Evolutionary conservation across 2,888 invertebrate species (phyloP).

Genomic region (Acrobasis suavella): DNA sequence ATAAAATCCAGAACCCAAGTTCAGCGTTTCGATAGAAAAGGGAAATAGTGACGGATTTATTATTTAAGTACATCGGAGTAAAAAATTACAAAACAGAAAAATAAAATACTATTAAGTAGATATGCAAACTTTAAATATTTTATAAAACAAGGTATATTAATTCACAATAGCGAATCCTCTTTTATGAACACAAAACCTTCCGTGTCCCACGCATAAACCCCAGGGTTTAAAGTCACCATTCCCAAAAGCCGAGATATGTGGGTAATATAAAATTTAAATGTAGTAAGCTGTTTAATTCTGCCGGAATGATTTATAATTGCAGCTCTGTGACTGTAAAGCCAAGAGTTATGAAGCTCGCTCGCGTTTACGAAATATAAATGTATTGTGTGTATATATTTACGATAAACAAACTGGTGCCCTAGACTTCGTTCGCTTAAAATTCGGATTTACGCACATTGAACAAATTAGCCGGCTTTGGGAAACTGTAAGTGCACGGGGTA

Average conservation of each 20-base stretch:
- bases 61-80: too few relatives aligned
- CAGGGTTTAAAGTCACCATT: conserved; percentile 37
- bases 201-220: conserved; percentile 34
- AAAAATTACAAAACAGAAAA: too few relatives aligned
- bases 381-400: background rate
- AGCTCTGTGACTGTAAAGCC: conserved; percentile 32
- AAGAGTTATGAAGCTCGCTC: conserved; percentile 7
- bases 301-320: conserved; percentile 58
- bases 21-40: too few relatives aligned
- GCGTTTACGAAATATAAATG: background rate
- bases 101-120: too few relatives aligned
- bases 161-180: background rate
- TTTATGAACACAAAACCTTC: background rate
- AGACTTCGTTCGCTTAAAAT: too few relatives aligned
- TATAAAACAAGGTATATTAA: background rate
- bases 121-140: too few relatives aligned
- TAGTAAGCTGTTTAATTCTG: conserved; percentile 51
- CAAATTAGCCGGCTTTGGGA: too few relatives aligned
- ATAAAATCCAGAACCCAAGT: too few relatives aligned
- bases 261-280: conserved; percentile 58
- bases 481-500: too few relatives aligned
- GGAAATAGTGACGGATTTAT: too few relatives aligned
- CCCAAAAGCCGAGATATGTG: conserved; percentile 40
- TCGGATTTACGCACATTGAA: too few relatives aligned
- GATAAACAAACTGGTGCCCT: too few relatives aligned